A percentile compares a stretch with the other conserved stretches of the same genome.
These are phyloP conservation scores for Eulimnadia texana DNA, from an alignment of 1,140 invertebrate genomes.

Conservation along the genomic window DNA sequence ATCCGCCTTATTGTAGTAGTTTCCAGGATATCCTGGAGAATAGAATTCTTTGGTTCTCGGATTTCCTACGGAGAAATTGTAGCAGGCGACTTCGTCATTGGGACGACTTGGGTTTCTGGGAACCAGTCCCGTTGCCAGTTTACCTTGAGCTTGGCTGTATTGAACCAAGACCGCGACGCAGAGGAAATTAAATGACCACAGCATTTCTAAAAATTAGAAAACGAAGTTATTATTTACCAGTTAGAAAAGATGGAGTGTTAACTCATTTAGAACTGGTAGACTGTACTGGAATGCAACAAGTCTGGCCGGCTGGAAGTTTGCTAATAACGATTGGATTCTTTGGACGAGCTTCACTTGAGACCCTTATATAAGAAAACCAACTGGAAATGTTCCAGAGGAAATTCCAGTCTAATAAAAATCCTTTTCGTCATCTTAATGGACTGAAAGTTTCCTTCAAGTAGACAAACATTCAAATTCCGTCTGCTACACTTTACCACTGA, in stretches of 20 bases:
- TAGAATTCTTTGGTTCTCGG: slow-evolving; percentile 45
- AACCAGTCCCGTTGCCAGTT: too few species aligned
- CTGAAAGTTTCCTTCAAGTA: too few species aligned
- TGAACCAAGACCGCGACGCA: background rate
- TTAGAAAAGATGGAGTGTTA: background rate
- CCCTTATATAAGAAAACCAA: background rate
- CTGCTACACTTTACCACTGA: too few species aligned
- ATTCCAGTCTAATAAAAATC: background rate
- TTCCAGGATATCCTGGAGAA: slow-evolving; percentile 51
- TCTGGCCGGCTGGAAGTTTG: background rate
- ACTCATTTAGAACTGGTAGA: too few species aligned
- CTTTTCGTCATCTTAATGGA: too few species aligned
- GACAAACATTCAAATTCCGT: background rate
- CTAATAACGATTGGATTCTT: background rate
- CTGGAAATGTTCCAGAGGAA: background rate
- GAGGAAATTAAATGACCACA: background rate
- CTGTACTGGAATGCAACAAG: background rate
- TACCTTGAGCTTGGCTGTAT: background rate
- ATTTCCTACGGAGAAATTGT: slow-evolving; percentile 41
- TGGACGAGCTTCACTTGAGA: background rate
- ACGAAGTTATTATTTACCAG: background rate
- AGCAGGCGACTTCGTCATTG: slow-evolving; percentile 26
- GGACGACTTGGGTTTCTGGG: too few species aligned
- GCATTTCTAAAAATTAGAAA: background rate
- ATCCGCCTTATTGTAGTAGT: slow-evolving; percentile 53